These are phyloP conservation scores for Amphiprion clarkii DNA, from an alignment of 2,797 vertebrate species.

Conservation along the genomic window DNA sequence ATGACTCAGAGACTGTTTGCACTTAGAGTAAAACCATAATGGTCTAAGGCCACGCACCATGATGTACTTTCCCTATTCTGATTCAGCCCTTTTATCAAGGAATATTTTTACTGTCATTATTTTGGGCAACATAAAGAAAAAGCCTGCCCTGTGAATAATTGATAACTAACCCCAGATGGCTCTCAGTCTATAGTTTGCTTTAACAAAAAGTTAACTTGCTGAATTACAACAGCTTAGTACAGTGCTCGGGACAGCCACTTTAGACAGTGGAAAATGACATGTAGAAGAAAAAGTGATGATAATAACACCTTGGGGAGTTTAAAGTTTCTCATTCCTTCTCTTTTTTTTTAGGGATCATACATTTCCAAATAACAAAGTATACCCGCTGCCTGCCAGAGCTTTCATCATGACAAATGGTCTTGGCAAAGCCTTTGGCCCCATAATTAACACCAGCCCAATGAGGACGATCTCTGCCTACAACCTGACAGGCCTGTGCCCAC, in stretches of 20 bases:
- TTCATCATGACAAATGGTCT: slow-evolving; percentile 51
- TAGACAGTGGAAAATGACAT: neutral
- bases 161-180: slow-evolving; percentile 42
- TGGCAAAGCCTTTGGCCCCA: slow-evolving; percentile 58
- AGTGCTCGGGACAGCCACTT: slow-evolving; percentile 1
- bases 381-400: slow-evolving; percentile 43
- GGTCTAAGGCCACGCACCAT: slow-evolving; percentile 30
- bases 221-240: slow-evolving; percentile 2
- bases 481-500: slow-evolving; percentile 52
- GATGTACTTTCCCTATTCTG: slow-evolving; percentile 44
- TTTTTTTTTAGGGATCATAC: slow-evolving; percentile 10
- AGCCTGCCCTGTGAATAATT: slow-evolving; percentile 70
- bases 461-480: slow-evolving; percentile 49
- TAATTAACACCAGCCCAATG: slow-evolving; percentile 64
- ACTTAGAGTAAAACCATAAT: slow-evolving; percentile 61
- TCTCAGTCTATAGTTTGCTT: slow-evolving; percentile 47
- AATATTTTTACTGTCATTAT: slow-evolving; percentile 67
- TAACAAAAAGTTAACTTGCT: slow-evolving; percentile 38
- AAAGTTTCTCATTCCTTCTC: slow-evolving; percentile 22
- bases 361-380: slow-evolving; percentile 6
- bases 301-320: slow-evolving; percentile 5
- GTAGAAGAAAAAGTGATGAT: neutral
- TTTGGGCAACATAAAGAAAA: slow-evolving; percentile 68
- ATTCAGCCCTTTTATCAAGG: slow-evolving; percentile 63
- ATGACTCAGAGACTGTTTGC: slow-evolving; percentile 66